Conservation (phyloP, 1,140 invertebrate species). For the Macrobrachium rosenbergii region DNA sequence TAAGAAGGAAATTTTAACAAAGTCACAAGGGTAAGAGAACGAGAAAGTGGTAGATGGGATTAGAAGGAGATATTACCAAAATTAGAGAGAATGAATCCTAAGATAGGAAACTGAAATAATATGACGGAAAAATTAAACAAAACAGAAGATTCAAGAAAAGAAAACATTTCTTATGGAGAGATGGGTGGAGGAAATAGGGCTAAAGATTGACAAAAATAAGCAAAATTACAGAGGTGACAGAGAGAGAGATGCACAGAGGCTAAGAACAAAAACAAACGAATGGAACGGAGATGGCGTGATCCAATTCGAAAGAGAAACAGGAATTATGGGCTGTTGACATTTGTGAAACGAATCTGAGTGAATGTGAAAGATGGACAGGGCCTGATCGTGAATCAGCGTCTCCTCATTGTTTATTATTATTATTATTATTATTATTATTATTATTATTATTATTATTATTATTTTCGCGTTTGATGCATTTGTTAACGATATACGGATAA, state of each 20-base stretch:
- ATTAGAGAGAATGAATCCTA: neutral
- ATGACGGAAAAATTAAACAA: neutral
- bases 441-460: too few relatives aligned
- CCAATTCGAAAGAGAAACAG: neutral
- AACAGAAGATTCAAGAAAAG: too few relatives aligned
- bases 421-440: too few relatives aligned
- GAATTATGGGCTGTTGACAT: neutral
- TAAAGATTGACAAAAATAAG: neutral
- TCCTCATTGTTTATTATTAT: too few relatives aligned
- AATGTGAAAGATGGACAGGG: too few relatives aligned
- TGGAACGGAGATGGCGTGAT: neutral
- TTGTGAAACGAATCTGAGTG: too few relatives aligned
- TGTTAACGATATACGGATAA: too few relatives aligned
- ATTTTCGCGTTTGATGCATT: too few relatives aligned
- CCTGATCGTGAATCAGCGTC: too few relatives aligned
- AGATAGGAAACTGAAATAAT: neutral
- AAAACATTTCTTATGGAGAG: too few relatives aligned
- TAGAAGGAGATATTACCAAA: neutral
- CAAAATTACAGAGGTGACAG: neutral
- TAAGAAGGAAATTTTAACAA: neutral
- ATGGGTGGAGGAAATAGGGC: too few relatives aligned
- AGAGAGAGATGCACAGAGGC: neutral
- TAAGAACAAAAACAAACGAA: neutral
- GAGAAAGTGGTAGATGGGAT: neutral
- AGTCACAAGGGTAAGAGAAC: neutral